Percentiles rank a stretch among this genome's conserved stretches.
phyloP scores from a whole-genome alignment of 2,113 vertebrate genomes.

The Verasper variegatus region DNA sequence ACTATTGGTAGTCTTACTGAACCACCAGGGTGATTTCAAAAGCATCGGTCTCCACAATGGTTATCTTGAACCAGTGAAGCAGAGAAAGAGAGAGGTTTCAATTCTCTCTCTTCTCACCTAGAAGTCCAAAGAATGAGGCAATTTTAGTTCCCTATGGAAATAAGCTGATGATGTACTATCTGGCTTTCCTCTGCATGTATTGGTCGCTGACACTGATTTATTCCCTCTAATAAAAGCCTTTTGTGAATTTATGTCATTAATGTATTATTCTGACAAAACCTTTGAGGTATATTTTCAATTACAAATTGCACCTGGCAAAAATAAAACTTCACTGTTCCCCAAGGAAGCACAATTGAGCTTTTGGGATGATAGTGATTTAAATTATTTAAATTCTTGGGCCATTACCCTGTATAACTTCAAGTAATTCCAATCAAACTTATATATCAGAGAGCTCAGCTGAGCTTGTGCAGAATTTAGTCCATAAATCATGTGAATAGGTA shows the following conservation, averaged over 20 bases:
- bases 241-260: conserved; percentile 41
- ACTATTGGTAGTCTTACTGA: conserved; percentile 67
- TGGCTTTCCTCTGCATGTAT: conserved; percentile 15
- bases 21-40: conserved; percentile 66
- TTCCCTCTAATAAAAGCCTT: conserved; percentile 41
- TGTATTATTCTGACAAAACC: conserved; percentile 40
- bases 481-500: conserved; percentile 76
- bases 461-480: conserved; percentile 73
- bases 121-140: conserved; percentile 44
- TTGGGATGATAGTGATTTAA: conserved; percentile 45
- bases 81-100: conserved; percentile 63
- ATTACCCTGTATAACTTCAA: conserved; percentile 53
- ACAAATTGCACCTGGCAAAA: conserved; percentile 35
- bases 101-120: conserved; percentile 55
- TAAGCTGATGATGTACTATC: conserved; percentile 39
- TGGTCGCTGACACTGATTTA: conserved; percentile 42
- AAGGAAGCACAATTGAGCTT: conserved; percentile 19
- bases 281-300: conserved; percentile 49
- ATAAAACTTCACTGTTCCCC: background rate
- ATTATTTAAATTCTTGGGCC: conserved; percentile 63
- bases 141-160: conserved; percentile 51
- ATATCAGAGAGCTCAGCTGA: conserved; percentile 59
- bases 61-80: conserved; percentile 74
- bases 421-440: conserved; percentile 61
- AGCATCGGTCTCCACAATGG: conserved; percentile 57